Conservation (phyloP, 30 jellyfish, hydroid and myxozoan species). For the Phacellophora camtschatica region DNA sequence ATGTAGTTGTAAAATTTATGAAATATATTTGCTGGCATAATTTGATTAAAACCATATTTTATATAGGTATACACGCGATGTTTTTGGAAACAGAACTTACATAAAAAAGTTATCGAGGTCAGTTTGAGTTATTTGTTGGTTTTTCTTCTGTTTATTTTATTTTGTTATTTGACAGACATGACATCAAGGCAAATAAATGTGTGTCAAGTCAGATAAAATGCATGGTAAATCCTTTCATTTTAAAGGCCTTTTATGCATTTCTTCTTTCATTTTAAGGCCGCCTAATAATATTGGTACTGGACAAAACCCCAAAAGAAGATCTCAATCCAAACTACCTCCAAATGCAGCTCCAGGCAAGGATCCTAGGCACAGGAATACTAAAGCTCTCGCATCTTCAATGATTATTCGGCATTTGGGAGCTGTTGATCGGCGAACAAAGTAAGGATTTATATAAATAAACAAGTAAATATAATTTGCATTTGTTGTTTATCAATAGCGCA, state of each 20-base stretch:
- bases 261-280: background rate
- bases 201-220: too few relatives aligned
- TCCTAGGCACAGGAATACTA: slow-evolving; percentile 40
- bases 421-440: slow-evolving; percentile 57
- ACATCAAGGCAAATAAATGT: too few relatives aligned
- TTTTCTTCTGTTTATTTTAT: background rate
- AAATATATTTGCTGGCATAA: too few relatives aligned
- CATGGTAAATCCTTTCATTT: too few relatives aligned
- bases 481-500: too few relatives aligned
- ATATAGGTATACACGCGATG: slow-evolving; percentile 75
- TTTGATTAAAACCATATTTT: too few relatives aligned
- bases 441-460: too few relatives aligned
- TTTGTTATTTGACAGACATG: background rate
- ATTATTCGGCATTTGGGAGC: slow-evolving; percentile 57
- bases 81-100: slow-evolving; percentile 74
- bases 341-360: slow-evolving; percentile 1
- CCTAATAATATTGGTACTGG: background rate
- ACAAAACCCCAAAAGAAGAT: background rate
- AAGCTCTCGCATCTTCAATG: slow-evolving; percentile 50
- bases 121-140: background rate
- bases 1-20: too few relatives aligned
- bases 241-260: too few relatives aligned
- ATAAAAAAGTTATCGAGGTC: slow-evolving; percentile 61
- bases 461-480: too few relatives aligned
- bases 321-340: slow-evolving; percentile 16